A percentile compares a stretch with the other conserved stretches of the same genome.
Evolutionary conservation across 2,113 vertebrate genomes (phyloP).

Genomic region (Melanotaenia duboulayi): DNA sequence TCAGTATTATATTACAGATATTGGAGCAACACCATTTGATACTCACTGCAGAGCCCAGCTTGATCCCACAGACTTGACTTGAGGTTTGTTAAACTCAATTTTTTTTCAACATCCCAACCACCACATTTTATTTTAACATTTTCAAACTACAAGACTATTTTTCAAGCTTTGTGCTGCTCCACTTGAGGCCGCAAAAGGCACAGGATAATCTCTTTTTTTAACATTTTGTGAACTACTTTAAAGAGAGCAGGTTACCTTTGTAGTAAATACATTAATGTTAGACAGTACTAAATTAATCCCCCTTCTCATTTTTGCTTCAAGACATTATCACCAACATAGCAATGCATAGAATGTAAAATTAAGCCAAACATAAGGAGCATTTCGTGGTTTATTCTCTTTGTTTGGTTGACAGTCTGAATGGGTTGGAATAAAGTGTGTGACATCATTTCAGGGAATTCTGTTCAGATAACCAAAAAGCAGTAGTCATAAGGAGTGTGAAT

Average conservation of each 20-base stretch:
- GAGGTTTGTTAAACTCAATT: too few relatives aligned
- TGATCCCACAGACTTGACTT: too few relatives aligned
- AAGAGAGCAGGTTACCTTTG: background rate
- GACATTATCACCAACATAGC: background rate
- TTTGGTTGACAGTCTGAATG: background rate
- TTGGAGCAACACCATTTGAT: background rate
- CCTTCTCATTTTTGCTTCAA: background rate
- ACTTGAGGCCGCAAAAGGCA: too few relatives aligned
- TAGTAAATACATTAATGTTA: background rate
- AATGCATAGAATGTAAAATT: too few relatives aligned
- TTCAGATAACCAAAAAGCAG: constrained; percentile 8
- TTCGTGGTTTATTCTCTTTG: background rate
- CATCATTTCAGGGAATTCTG: constrained; percentile 30
- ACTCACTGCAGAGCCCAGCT: background rate
- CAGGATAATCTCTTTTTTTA: too few relatives aligned
- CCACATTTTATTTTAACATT: too few relatives aligned
- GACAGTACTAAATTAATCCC: background rate
- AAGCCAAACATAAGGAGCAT: background rate
- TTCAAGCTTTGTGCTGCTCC: too few relatives aligned
- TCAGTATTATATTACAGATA: background rate
- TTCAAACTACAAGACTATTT: too few relatives aligned
- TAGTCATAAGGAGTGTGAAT: constrained; percentile 33
- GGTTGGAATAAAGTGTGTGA: constrained; percentile 34
- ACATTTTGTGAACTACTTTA: background rate
- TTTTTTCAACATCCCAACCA: too few relatives aligned